phyloP scores from a whole-genome alignment of 2,888 invertebrate species.

The Lysandra coridon region DNA sequence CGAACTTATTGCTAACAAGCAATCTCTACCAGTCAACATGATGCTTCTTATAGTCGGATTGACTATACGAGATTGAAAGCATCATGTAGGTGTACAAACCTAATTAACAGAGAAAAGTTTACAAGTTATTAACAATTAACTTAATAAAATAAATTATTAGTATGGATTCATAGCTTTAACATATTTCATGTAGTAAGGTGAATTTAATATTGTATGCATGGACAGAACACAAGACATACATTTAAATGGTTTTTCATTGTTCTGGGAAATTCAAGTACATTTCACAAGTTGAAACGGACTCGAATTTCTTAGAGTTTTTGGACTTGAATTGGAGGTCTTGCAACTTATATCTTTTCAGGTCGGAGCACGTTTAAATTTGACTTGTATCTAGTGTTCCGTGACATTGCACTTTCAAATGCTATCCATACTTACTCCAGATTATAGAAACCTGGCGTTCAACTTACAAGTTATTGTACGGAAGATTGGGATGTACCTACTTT shows the following conservation, averaged over 20 bases:
- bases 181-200: not conserved
- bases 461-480: not conserved
- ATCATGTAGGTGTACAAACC: too few species aligned
- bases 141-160: too few species aligned
- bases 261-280: not conserved
- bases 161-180: too few species aligned
- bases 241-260: not conserved
- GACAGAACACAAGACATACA: not conserved
- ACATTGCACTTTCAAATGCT: not conserved
- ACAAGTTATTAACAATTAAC: too few species aligned
- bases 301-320: too few species aligned
- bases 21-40: too few species aligned
- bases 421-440: not conserved
- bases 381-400: conserved; percentile 10
- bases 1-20: too few species aligned
- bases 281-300: not conserved
- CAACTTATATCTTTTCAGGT: conserved; percentile 3
- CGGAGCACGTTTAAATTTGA: conserved; percentile 5
- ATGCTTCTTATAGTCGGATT: too few species aligned
- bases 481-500: not conserved
- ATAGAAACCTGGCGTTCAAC: not conserved
- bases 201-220: not conserved
- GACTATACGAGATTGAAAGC: too few species aligned
- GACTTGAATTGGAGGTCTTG: not conserved
- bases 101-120: too few species aligned